phyloP scores from a whole-genome alignment of 2,888 invertebrate species.

The Eremobia ochroleuca region DNA sequence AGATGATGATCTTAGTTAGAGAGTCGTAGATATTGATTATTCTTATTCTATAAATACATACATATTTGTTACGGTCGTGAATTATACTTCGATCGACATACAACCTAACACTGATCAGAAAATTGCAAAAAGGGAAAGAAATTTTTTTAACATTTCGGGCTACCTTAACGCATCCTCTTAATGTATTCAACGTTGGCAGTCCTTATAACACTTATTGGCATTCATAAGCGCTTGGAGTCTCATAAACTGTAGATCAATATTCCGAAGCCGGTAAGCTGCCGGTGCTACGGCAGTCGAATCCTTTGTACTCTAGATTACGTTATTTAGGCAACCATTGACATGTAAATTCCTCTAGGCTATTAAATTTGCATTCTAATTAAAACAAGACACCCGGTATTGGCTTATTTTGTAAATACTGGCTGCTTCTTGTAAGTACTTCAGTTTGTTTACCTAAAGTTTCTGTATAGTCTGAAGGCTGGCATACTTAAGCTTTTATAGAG shows the following conservation, averaged over 20 bases:
- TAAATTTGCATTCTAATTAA: constrained; percentile 91
- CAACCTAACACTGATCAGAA: neutral
- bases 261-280: constrained; percentile 76
- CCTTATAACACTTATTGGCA: constrained; percentile 74
- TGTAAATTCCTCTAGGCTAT: constrained; percentile 89
- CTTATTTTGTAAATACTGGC: constrained; percentile 74
- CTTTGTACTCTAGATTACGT: constrained; percentile 87
- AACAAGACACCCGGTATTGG: constrained; percentile 81
- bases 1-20: neutral
- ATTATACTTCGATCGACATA: neutral
- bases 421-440: constrained; percentile 70
- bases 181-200: constrained; percentile 8
- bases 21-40: neutral
- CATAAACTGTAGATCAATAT: constrained; percentile 82
- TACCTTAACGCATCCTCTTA: neutral
- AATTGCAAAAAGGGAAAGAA: neutral
- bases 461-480: constrained; percentile 38
- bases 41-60: neutral
- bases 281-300: constrained; percentile 71
- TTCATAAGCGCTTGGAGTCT: constrained; percentile 77
- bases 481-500: constrained; percentile 33
- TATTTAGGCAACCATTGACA: constrained; percentile 89
- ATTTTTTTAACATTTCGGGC: neutral
- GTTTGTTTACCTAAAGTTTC: constrained; percentile 71
- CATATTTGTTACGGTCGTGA: too few relatives aligned